A percentile compares a stretch with the other conserved stretches of the same genome.
phyloP scores from a whole-genome alignment of 2,113 vertebrate species.

The Pluvianellus socialis region DNA sequence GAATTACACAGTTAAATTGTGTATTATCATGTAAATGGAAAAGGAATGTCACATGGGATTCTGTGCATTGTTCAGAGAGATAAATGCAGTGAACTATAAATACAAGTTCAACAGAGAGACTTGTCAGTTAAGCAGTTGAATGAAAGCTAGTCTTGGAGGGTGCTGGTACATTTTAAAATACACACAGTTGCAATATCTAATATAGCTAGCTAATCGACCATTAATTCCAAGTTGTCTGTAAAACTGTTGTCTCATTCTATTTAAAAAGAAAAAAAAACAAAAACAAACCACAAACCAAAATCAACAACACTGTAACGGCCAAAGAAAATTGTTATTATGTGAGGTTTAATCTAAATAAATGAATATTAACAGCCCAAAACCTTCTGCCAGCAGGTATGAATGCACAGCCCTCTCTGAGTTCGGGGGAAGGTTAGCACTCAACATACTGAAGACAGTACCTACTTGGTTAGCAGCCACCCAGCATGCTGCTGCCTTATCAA shows the following conservation, averaged over 20 bases:
- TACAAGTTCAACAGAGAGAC: conserved; percentile 62
- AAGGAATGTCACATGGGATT: conserved; percentile 47
- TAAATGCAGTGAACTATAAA: conserved; percentile 69
- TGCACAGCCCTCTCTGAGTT: not conserved
- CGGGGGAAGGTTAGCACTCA: not conserved
- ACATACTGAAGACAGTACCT: not conserved
- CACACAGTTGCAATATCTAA: not conserved
- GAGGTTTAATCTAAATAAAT: not conserved
- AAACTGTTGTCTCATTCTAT: not conserved
- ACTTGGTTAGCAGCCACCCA: not conserved
- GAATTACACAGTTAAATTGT: conserved; percentile 51
- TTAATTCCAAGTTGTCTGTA: not conserved
- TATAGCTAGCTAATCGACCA: not conserved
- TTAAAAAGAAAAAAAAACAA: not conserved
- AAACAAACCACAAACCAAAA: too few relatives aligned
- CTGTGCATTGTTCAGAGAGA: conserved; percentile 53
- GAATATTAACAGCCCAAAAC: not conserved
- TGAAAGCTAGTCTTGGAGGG: conserved; percentile 39
- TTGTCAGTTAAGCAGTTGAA: conserved; percentile 54
- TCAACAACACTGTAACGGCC: not conserved
- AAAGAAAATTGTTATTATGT: not conserved
- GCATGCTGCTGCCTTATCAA: not conserved
- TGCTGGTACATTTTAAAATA: not conserved
- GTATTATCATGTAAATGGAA: conserved; percentile 59
- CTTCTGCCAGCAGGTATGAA: not conserved